These are phyloP conservation scores for Oopsacas minuta DNA, from an alignment of 37 sponge, comb jelly and placozoan genomes.

Conservation along the genomic window DNA sequence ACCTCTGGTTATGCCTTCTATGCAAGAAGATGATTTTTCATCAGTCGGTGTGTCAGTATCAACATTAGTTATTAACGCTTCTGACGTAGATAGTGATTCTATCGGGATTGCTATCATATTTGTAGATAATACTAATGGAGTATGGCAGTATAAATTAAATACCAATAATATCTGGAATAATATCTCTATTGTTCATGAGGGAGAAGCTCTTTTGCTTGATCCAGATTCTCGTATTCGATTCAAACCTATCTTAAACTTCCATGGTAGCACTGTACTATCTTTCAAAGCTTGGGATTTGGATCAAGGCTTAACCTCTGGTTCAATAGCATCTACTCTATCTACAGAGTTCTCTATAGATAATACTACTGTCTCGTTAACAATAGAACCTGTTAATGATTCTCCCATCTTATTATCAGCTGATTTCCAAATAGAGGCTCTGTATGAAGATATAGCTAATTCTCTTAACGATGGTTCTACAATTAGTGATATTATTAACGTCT, in stretches of 20 bases:
- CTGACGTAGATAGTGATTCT: slow-evolving; percentile 43
- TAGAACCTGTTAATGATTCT: slow-evolving; percentile 74
- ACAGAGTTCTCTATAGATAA: slow-evolving; percentile 54
- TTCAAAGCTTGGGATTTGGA: slow-evolving; percentile 69
- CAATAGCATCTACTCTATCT: background rate
- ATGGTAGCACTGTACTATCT: slow-evolving; percentile 38
- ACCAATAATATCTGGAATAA: slow-evolving; percentile 38
- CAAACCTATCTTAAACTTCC: slow-evolving; percentile 53
- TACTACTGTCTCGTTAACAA: slow-evolving; percentile 27
- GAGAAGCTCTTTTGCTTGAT: slow-evolving; percentile 36
- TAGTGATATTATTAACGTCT: slow-evolving; percentile 33
- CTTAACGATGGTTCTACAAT: slow-evolving; percentile 66
- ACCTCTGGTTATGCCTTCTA: slow-evolving; percentile 38
- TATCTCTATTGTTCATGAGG: slow-evolving; percentile 32
- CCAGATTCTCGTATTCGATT: slow-evolving; percentile 36
- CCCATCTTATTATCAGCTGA: slow-evolving; percentile 37
- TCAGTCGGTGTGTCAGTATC: slow-evolving; percentile 53
- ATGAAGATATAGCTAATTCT: slow-evolving; percentile 26
- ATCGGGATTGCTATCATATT: slow-evolving; percentile 45
- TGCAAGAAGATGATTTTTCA: slow-evolving; percentile 53
- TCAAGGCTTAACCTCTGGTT: background rate
- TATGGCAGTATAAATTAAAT: slow-evolving; percentile 54
- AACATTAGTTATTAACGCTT: slow-evolving; percentile 30
- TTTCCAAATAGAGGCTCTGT: slow-evolving; percentile 33
- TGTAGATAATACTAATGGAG: slow-evolving; percentile 50